Evolutionary conservation across 2,797 vertebrate genomes (phyloP), one percentile per base, ranked within the genome.

Genomic region (Sebastes matsubarae): DNA sequence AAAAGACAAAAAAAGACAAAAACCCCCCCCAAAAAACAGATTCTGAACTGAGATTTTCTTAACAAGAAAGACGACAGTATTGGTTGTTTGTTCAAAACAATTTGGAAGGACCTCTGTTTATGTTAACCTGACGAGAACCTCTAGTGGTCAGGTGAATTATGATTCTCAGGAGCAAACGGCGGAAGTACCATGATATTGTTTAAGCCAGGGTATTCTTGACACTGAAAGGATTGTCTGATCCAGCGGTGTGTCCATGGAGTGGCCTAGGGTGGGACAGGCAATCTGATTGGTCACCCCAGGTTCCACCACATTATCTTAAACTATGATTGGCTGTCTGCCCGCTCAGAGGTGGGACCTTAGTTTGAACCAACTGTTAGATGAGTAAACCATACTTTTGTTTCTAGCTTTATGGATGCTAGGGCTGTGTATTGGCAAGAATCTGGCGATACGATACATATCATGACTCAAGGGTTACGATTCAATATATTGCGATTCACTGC

Each of bases 231-330:
- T 50, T 18, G 24, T 67, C 38, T 18, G 64, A 11, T 9, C 32
- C 32, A 64, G 20, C 1, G 0, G 6, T 22, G 32, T 65, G 13
- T 3, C 13, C 22, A 25, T 61, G 60, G 18, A n/a, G 59, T 32
- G 9, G 1, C 1, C 22, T 55, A 0, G 22, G 54, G 22, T 24
- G 22, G 10, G 1, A 55, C 2, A 0, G 11, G 0, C 11, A 12
- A 13, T 24, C 54, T 55, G 5, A 54, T 54, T 54, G 52, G n/a
- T 0, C 52, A 22, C n/a, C 52, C n/a, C 52, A 22, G 9, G 11
- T 6, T 13, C 11, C 54, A 24, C 11, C 54, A 12, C n/a, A 55
- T 55, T 55, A 55, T 55, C n/a, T n/a, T 55, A 13, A 55, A 46
- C 42, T 46, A 46, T 18, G 14, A 18, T 7, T 42, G 14, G 14